Evolutionary conservation across 1,140 invertebrate species (phyloP), one percentile per base, ranked within the genome.

Genomic region (Drosophila elegans): DNA sequence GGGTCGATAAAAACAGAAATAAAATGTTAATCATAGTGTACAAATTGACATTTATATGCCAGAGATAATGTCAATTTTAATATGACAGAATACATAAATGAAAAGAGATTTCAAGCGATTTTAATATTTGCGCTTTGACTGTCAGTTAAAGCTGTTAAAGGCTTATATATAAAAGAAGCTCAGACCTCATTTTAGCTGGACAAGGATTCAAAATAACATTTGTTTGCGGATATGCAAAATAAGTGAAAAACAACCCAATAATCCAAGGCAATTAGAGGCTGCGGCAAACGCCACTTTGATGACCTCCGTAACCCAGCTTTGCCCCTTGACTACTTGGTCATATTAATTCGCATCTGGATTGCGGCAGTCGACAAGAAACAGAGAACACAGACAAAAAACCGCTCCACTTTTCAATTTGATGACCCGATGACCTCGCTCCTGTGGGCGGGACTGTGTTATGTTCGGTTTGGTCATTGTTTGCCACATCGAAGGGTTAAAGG

Each of bases 211-310:
- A 49, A 54, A 63, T 62, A 60, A 61, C 56, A 62, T 62, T 7
- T 44, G 45, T 77, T 81, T 73, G 13, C 39, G 12, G 36, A 51
- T 25, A 74, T 45, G 21, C 34, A 59, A 62, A 62, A 69, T 44
- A 42, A 21, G 34, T 46, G 45, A 49, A 49, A 61, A 60, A 60
- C 55, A 48, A 80, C 45, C 36, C 42, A 62, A 81, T 80, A 80
- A 80, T 80, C 55, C 57, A 55, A 42, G 48, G 68, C 78, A 81
- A 81, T 80, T 77, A 81, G 67, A 80, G 62, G 44, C 61, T 61
- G 41, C 62, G 53, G 56, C 78, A 81, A 81, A 81, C 81, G 66
- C 55, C 60, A 72, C 61, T 59, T 82, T 81, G 79, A 81, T 81
- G 78, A 64, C 74, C 56, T 53, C 46, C 16, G 16, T 44, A 57